phyloP scores from a whole-genome alignment of 1,140 invertebrate species.

The Watersipora subatra region DNA sequence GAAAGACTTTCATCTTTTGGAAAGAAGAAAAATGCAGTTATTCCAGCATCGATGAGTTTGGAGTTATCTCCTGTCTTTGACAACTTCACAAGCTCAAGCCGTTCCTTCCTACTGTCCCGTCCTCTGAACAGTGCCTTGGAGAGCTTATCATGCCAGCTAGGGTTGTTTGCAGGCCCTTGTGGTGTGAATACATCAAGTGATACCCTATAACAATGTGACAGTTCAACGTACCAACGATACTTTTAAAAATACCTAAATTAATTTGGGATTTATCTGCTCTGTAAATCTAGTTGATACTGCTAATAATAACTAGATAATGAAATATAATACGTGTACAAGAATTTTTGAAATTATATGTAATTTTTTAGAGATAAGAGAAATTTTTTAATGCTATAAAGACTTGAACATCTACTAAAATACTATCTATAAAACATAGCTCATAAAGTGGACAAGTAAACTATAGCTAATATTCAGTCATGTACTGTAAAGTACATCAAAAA shows the following conservation, averaged over 20 bases:
- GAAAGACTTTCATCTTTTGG: slow-evolving; percentile 61
- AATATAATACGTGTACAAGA: too few species aligned
- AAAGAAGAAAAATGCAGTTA: slow-evolving; percentile 96
- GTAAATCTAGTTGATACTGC: too few species aligned
- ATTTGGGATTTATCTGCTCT: not conserved
- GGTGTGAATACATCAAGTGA: slow-evolving; percentile 77
- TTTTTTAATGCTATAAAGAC: too few species aligned
- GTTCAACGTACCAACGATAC: not conserved
- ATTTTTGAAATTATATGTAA: too few species aligned
- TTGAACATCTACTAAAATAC: too few species aligned
- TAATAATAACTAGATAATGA: too few species aligned
- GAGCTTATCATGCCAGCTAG: slow-evolving; percentile 59
- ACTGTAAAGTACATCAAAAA: too few species aligned
- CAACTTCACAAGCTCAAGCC: slow-evolving; percentile 69
- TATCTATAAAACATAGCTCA: too few species aligned
- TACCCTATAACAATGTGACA: slow-evolving; percentile 50
- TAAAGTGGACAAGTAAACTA: too few species aligned
- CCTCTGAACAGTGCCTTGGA: slow-evolving; percentile 78
- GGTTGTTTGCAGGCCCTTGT: slow-evolving; percentile 57
- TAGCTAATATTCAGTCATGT: too few species aligned
- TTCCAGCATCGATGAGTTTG: slow-evolving; percentile 71
- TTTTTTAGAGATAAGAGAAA: too few species aligned
- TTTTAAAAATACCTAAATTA: not conserved
- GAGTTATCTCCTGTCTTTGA: slow-evolving; percentile 52
- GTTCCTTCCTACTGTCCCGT: slow-evolving; percentile 61